Base-by-base conservation (phyloP, 2,888 invertebrate species). In the Eueremaeus valkanovi region DNA sequence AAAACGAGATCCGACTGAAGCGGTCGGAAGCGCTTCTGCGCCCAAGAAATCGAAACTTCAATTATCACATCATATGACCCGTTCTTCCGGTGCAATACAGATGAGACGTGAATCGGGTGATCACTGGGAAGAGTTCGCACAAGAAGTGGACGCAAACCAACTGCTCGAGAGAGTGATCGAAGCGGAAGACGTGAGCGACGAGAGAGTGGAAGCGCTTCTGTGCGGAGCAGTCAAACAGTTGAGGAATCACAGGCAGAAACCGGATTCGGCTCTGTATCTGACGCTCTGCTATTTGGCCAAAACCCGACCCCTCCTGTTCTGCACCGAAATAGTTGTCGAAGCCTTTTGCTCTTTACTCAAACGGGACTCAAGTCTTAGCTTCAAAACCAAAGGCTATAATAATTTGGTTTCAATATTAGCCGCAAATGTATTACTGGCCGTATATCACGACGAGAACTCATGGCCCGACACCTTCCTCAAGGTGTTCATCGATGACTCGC, bases 391-490 rank as follows among this genome's bases (percentile, higher is more conserved):
- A 18, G 90, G 89, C 6, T n/a, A n/a, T n/a, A 93, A 92, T 83
- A 88, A 90, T 0, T 85, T 91, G 61, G 89, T 92, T 55, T 90
- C 92, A 79, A 90, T 93, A 36, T 84, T 94, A 63, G 90, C 92
- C 5, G 90, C 93, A 77, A 95, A 94, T 84, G 86, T 95, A 81
- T 84, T 96, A 73, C 88, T 91, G 81, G 88, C 90, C 79, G 92
- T 92, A 0, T 94, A 90, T 82, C 86, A 81, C 66, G 93, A 95
- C 55, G 90, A 90, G 79, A 89, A 87, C 78, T 89, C 89, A 80
- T 97, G 96, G 97, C 95, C 96, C 0, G 94, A 95, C 82, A 86
- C 88, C 75, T 94, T 96, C 85, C 88, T 96, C 1, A 93, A 92
- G 88, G 92, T 92, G 0, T 97, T 94, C 83, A 90, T 96, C 77